Evolutionary conservation across 1,140 invertebrate genomes (phyloP), one percentile per base, ranked within the genome.

Genomic region (Caenorhabditis brenneri): DNA sequence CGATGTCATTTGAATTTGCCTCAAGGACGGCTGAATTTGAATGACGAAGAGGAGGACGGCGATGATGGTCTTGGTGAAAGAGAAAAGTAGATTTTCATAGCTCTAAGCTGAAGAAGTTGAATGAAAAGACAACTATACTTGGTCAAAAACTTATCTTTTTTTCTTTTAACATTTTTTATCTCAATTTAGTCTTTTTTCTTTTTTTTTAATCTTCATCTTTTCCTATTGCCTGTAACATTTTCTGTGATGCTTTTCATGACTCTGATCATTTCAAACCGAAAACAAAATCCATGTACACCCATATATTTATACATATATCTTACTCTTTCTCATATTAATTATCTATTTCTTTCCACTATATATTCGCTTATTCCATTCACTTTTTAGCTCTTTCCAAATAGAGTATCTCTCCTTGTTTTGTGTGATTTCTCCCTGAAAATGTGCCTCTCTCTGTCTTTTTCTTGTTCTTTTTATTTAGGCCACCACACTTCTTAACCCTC

Each of bases 1-100:
- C 65, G 65, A 29, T 74, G 65, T 46, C 36, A 74, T 42, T 10
- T 24, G 65, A 74, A 24, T 74, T 24, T 74, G 36, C 65, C 65
- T 19, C 65, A n/a, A 19, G 65, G 36, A 2, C 27, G 65, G 9
- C n/a, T 74, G 65, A 36, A 74, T 24, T 46, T 74, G 65, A 74
- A 74, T 46, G 65, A 74, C 19, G 58, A 65, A 12, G 65, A 74
- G 2, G 65, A 74, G n/a, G 65, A 74, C 7, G 36, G 24, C 4
- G 19, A 33, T 5, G 31, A 36, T 65, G 49, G n/a, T 4, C 22
- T n/a, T 10, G 22, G 22, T 10, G 19, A n/a, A 55, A 29, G 19
- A 15, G 48, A 51, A 51, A 15, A 19, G 15, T 10, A n/a, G 19
- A 16, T n/a, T n/a, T n/a, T 15, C 39, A 5, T 12, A 12, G 39